Evolutionary conservation across 2,888 invertebrate species (phyloP).

Genomic region (Tipula unca): DNA sequence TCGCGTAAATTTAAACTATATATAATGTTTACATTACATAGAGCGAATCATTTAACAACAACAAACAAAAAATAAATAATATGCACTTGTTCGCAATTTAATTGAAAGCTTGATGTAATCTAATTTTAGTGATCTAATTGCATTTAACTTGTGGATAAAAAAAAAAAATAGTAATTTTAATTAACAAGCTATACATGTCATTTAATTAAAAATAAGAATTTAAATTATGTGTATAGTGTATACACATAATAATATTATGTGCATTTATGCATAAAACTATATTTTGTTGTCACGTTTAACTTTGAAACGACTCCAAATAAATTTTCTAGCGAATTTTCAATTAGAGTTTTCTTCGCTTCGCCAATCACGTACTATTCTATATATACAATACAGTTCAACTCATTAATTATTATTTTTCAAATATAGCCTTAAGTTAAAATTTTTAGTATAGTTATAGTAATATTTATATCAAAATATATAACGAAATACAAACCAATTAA

Average conservation of each 20-base stretch:
- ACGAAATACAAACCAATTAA: not conserved
- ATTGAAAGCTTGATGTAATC: not conserved
- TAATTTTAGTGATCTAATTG: not conserved
- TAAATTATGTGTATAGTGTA: not conserved
- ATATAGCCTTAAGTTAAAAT: not conserved
- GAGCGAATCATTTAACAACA: too few species aligned
- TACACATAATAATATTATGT: not conserved
- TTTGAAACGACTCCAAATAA: not conserved
- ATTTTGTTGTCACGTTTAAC: not conserved
- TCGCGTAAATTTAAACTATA: too few species aligned
- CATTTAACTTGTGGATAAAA: not conserved
- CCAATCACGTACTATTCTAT: not conserved
- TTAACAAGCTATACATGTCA: not conserved
- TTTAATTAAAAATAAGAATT: not conserved
- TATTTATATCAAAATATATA: not conserved
- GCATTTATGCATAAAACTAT: not conserved
- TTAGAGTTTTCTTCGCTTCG: not conserved
- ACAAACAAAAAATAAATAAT: not conserved
- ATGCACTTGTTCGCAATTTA: not conserved
- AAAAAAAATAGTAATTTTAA: not conserved
- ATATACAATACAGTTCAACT: too few species aligned
- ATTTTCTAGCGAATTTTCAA: not conserved
- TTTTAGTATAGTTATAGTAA: too few species aligned
- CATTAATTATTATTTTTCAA: not conserved
- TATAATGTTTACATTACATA: too few species aligned